These are phyloP conservation scores for Aphrocallistes beatrix DNA, from an alignment of 37 sponge, comb jelly and placozoan genomes.

Conservation along the genomic window DNA sequence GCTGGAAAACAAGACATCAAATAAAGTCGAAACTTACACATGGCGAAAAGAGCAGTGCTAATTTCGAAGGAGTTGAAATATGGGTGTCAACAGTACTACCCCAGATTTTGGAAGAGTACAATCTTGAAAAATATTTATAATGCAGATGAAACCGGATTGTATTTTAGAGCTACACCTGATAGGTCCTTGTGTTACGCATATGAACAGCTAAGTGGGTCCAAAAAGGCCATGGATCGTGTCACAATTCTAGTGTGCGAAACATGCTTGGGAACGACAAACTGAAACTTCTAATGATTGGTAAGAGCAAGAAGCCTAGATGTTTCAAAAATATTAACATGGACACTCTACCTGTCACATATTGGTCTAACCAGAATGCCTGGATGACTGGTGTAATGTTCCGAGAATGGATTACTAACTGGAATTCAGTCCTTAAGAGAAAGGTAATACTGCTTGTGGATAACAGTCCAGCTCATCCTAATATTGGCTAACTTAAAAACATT, in stretches of 20 bases:
- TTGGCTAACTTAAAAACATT: constrained; percentile 20
- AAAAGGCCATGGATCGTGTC: constrained; percentile 19
- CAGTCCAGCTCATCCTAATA: constrained; percentile 18
- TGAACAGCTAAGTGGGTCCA: not conserved
- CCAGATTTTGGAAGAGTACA: not conserved
- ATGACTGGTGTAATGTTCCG: constrained; percentile 16
- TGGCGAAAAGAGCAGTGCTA: not conserved
- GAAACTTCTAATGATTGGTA: constrained; percentile 16
- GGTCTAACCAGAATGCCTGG: constrained; percentile 8
- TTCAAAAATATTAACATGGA: constrained; percentile 10
- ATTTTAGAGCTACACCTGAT: not conserved
- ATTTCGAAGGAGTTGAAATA: constrained; percentile 4
- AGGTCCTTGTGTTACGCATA: not conserved
- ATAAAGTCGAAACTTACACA: not conserved
- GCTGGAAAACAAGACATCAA: constrained; percentile 11
- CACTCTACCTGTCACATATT: constrained; percentile 2
- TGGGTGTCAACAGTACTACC: constrained; percentile 20
- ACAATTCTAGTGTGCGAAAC: constrained; percentile 10
- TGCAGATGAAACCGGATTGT: constrained; percentile 21
- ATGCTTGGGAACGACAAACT: constrained; percentile 15
- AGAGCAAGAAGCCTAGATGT: constrained; percentile 31
- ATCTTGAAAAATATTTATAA: constrained; percentile 17
- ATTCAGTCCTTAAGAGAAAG: not conserved
- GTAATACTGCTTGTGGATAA: constrained; percentile 15
- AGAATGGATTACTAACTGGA: not conserved